Base-by-base conservation (phyloP, 2,888 invertebrate genomes). In the Prenolepis imparis region DNA sequence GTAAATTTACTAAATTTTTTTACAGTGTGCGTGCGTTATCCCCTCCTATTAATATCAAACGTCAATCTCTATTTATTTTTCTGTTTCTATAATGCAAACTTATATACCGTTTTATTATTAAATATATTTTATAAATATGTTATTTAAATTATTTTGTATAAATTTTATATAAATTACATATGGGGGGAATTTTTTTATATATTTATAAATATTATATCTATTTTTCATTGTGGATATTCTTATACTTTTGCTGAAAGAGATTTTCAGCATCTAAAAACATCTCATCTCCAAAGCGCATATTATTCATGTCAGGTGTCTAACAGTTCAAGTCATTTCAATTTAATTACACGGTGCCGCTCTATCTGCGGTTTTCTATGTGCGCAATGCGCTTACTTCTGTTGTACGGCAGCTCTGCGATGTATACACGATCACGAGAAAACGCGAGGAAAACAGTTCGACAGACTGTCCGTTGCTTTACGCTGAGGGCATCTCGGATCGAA, bases 401-500 rank as follows among this genome's bases (percentile, higher is more conserved):
- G 2, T 18, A 28, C 44, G 44, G 15, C 36, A 52, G 24, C 8
- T 21, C 52, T 75, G 75, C 18, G 28, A 15, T 5, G 5, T 36
- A 5, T 4, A 36, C 4, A 5, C 48, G 41, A 66, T 39, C 41
- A 55, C 41, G 55, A 66, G 66, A 66, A 77, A 77, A 77, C 39
- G 52, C 66, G 28, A 77, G 55, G n/a, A 55, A 77, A 77, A 77
- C 24, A 36, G 39, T 66, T 21, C 6, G 39, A n/a, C 8, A 41
- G 24, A 55, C 15, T 18, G 55, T 24, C 21, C 39, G 52, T 66
- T 66, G 39, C 28, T 55, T 39, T 55, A 55, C 18, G 52, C 39
- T 39, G 39, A 64, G 12, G 52, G 55, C 39, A 77, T 55, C 64
- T 55, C 64, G 64, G 52, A 75, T 64, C 75, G 48, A 55, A 39